These are phyloP conservation scores for Esox lucius DNA, from an alignment of 2,797 vertebrate species.

Conservation along the genomic window DNA sequence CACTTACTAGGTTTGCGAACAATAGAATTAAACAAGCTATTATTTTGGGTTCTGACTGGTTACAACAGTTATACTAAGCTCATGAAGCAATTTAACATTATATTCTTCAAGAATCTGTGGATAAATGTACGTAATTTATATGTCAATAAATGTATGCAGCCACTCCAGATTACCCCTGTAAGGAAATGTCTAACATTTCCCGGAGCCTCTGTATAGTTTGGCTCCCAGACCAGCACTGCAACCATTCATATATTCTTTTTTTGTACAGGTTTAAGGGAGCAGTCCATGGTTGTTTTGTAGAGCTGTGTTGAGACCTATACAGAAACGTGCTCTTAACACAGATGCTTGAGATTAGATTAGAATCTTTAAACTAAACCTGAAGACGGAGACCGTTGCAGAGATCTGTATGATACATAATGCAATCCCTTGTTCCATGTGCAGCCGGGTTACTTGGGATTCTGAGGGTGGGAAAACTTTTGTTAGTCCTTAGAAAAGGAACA, in stretches of 20 bases:
- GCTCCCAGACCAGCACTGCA: not conserved
- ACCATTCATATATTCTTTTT: not conserved
- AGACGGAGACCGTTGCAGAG: constrained; percentile 57
- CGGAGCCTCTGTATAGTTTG: not conserved
- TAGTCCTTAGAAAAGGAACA: constrained; percentile 78
- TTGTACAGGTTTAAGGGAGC: not conserved
- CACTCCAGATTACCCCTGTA: too few species aligned
- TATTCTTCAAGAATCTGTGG: too few species aligned
- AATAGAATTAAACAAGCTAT: too few species aligned
- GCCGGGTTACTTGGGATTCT: constrained; percentile 77
- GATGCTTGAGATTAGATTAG: constrained; percentile 1
- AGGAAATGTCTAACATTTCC: not conserved
- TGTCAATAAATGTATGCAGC: too few species aligned
- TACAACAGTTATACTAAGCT: too few species aligned
- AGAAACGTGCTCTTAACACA: constrained; percentile 1
- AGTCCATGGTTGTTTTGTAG: not conserved
- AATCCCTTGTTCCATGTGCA: constrained; percentile 71
- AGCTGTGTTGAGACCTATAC: not conserved
- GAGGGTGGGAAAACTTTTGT: constrained; percentile 79
- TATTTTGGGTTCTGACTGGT: too few species aligned
- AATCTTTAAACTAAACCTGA: constrained; percentile 20
- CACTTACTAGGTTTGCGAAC: too few species aligned
- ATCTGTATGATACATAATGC: constrained; percentile 61
- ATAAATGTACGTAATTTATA: too few species aligned
- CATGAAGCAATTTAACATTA: too few species aligned